Percentiles rank a stretch among this genome's conserved stretches.
Conservation (phyloP, 2,888 invertebrate genomes). For the Silvanus unidentatus region DNA sequence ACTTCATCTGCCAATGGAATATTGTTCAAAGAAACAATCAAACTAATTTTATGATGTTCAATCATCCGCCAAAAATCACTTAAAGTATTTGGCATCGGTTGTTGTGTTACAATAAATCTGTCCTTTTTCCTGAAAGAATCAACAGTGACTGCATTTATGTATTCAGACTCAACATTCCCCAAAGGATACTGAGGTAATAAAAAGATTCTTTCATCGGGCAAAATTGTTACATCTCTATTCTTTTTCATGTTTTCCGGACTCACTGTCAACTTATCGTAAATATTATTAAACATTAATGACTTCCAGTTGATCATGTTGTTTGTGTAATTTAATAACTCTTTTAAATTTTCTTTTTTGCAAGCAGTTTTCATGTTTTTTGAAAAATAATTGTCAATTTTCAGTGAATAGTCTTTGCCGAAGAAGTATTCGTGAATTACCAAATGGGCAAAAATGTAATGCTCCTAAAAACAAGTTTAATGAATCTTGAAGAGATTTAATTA, state of each 20-base stretch:
- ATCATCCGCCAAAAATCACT: slow-evolving; percentile 49
- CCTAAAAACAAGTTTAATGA: slow-evolving; percentile 23
- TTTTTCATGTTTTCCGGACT: too few species aligned
- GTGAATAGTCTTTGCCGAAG: slow-evolving; percentile 37
- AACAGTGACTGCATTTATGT: slow-evolving; percentile 47
- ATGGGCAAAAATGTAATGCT: slow-evolving; percentile 48
- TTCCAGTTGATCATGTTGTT: too few species aligned
- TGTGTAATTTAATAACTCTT: slow-evolving; percentile 39
- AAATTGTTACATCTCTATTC: too few species aligned
- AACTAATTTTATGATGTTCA: slow-evolving; percentile 36
- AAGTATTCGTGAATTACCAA: slow-evolving; percentile 45
- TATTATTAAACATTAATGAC: slow-evolving; percentile 32
- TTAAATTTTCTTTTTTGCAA: slow-evolving; percentile 28
- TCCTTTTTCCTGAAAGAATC: slow-evolving; percentile 39
- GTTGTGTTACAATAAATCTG: slow-evolving; percentile 46
- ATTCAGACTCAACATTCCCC: slow-evolving; percentile 41
- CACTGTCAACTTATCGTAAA: slow-evolving; percentile 3
- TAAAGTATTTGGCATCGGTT: slow-evolving; percentile 44
- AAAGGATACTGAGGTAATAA: slow-evolving; percentile 39
- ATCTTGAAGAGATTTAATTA: too few species aligned
- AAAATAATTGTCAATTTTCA: slow-evolving; percentile 39
- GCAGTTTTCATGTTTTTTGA: slow-evolving; percentile 27
- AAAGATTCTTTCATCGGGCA: too few species aligned
- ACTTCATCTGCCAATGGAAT: too few species aligned
- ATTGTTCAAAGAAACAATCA: slow-evolving; percentile 42